Conservation (phyloP, 2,113 vertebrate species). For the Eudyptes chrysolophus region DNA sequence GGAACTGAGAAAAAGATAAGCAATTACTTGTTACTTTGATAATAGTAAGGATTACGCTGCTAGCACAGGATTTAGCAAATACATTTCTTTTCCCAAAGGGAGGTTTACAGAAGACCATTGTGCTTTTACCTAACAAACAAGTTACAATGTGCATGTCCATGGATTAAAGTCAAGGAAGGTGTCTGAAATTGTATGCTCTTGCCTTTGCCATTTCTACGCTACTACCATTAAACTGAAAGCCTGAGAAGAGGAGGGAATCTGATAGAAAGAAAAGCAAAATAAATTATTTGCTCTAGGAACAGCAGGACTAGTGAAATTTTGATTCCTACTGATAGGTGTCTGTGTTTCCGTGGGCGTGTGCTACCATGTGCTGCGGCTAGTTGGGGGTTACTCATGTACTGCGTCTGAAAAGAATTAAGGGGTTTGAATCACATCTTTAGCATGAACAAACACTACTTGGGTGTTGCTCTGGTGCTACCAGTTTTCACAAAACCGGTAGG, state of each 20-base stretch:
- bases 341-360: background rate
- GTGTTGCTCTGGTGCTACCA: background rate
- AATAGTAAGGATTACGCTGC: background rate
- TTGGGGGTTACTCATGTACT: background rate
- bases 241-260: background rate
- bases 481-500: background rate
- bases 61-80: background rate
- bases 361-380: background rate
- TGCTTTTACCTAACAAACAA: background rate
- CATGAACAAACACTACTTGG: background rate
- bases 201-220: background rate
- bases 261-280: background rate
- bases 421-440: background rate
- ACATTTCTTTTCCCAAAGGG: background rate
- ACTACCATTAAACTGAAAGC: background rate
- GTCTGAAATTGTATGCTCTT: background rate
- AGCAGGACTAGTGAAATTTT: background rate
- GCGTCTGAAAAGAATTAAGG: background rate
- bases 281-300: background rate
- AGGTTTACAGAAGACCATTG: background rate
- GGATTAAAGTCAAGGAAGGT: background rate
- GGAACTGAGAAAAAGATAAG: background rate
- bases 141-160: background rate
- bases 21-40: background rate
- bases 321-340: background rate